phyloP scores from a whole-genome alignment of 2,113 vertebrate genomes.

The Tapirus terrestris region DNA sequence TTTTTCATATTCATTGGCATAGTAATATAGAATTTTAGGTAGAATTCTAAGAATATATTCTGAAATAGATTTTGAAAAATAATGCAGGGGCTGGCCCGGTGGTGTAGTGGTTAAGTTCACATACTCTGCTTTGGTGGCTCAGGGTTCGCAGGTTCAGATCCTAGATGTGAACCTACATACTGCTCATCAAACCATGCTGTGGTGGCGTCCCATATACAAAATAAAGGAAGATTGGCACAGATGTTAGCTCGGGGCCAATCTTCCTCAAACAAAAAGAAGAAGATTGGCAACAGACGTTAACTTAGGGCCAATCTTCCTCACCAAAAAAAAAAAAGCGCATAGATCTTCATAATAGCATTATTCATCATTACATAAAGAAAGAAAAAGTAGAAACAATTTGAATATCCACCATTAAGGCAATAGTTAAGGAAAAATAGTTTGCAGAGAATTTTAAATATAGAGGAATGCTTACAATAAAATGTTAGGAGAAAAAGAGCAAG shows the following conservation, averaged over 20 bases:
- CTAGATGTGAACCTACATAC: too few species aligned
- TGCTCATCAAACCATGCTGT: too few species aligned
- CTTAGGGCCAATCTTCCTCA: too few species aligned
- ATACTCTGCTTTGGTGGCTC: too few species aligned
- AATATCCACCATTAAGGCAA: not conserved
- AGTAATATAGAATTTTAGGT: conserved; percentile 1
- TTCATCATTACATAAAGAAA: conserved; percentile 38
- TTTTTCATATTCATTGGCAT: not conserved
- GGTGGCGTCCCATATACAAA: too few species aligned
- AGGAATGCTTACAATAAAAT: not conserved
- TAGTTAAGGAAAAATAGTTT: not conserved
- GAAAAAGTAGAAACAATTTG: conserved; percentile 42
- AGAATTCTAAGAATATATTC: conserved; percentile 51
- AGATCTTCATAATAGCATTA: conserved; percentile 27
- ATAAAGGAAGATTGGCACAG: too few species aligned
- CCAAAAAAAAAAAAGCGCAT: not conserved
- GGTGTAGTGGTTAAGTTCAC: too few species aligned
- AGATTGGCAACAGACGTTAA: too few species aligned
- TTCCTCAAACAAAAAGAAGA: too few species aligned
- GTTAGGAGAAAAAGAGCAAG: conserved; percentile 1
- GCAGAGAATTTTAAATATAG: conserved; percentile 28
- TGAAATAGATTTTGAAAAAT: conserved; percentile 47
- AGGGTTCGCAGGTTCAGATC: too few species aligned
- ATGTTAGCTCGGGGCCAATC: too few species aligned
- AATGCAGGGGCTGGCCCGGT: not conserved